These are phyloP conservation scores for Diadema setosum DNA, from an alignment of 35 echinoderm and acorn worm genomes.

Conservation along the genomic window DNA sequence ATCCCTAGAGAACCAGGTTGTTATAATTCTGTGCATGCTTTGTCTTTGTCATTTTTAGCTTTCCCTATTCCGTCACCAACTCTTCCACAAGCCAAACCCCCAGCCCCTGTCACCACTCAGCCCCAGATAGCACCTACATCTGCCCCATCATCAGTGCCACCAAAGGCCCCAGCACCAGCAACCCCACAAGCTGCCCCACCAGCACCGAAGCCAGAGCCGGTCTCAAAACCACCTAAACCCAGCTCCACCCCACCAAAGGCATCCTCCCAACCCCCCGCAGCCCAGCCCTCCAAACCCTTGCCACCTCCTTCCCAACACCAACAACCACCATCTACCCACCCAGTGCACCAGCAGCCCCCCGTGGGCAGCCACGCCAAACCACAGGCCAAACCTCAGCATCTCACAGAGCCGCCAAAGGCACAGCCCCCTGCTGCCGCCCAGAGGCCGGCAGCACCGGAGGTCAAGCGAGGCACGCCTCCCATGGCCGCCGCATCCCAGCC, in stretches of 20 bases:
- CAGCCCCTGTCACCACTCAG: neutral
- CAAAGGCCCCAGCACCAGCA: neutral
- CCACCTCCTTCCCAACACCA: neutral
- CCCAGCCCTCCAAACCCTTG: neutral
- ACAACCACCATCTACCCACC: neutral
- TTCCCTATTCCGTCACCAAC: slow-evolving; percentile 27
- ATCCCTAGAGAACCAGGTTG: too few relatives aligned
- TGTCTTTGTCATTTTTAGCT: neutral
- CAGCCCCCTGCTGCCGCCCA: neutral
- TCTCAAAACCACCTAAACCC: neutral
- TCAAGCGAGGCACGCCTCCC: neutral
- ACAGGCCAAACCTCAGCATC: neutral
- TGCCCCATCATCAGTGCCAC: neutral
- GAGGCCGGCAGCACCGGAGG: neutral
- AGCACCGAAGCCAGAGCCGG: neutral
- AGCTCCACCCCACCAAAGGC: neutral
- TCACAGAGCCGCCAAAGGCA: neutral
- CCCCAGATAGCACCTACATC: neutral
- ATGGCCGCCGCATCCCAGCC: neutral
- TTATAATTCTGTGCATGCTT: too few relatives aligned
- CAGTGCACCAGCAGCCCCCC: neutral
- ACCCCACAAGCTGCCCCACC: slow-evolving; percentile 5
- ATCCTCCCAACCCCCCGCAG: slow-evolving; percentile 15
- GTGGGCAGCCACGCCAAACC: neutral
- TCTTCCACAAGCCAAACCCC: slow-evolving; percentile 1